Evolutionary conservation across 2,113 vertebrate genomes (phyloP), one percentile per base, ranked within the genome.

Genomic region (Macheiramphus alcinus): DNA sequence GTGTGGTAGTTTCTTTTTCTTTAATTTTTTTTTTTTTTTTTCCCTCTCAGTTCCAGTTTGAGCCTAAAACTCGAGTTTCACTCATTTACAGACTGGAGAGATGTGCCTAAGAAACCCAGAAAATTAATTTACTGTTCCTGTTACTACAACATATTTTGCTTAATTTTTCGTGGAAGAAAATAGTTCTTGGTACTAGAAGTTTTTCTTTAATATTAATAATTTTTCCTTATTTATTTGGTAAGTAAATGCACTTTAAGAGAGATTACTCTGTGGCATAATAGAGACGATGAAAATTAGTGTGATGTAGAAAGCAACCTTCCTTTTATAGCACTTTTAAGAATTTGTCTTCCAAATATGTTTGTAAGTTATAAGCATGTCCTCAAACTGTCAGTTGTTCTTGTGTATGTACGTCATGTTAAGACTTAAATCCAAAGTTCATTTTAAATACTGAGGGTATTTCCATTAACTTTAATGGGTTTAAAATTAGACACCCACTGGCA

Each of bases 11-110:
- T 63, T 73, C 1, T 13, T 63, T 67, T 38, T 56, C 3, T 31
- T 47, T 32, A 1, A 9, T 32, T 15, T 4, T n/a, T 29, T 50
- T 12, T 25, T 48, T 27, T 31, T 17, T 26, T 62, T 43, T 19
- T 11, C 1, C 3, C 7, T 14, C 19, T n/a, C 6, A 17, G 25
- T 42, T 47, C 11, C 3, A 0, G 4, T 45, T 50, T 68, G 36
- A 63, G 27, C 36, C n/a, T 22, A 38, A 85, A 89, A 9, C 38
- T 74, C 36, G n/a, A 45, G 7, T 70, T 74, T 84, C 11, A 25
- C 15, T 40, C 59, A n/a, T n/a, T 59, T 55, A 20, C 59, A 40
- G 29, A 29, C 42, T 59, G 17, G 22, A 48, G 38, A 53, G 13
- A 42, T 19, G 18, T 53, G 36, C 20, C 48, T 27, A 82, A 89